phyloP scores from a whole-genome alignment of 2,888 invertebrate species.

The Choreutis nemorana region DNA sequence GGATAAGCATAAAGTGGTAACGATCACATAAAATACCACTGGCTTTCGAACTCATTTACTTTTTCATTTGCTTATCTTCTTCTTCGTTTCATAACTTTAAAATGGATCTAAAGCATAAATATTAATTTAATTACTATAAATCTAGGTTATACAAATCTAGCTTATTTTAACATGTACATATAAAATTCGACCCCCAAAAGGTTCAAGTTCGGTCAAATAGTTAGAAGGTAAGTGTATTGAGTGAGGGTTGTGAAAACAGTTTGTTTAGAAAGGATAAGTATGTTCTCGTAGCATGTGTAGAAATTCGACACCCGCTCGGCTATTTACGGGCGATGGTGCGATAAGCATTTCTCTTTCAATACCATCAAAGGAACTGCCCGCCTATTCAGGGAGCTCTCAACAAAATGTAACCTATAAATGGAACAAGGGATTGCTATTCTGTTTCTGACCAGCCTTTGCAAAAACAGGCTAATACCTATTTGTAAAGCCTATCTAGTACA shows the following conservation, averaged over 20 bases:
- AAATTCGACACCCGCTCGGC: constrained; percentile 55
- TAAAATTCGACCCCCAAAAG: constrained; percentile 36
- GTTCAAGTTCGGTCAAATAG: constrained; percentile 35
- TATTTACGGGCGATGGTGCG: constrained; percentile 59
- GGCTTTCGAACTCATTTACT: too few species aligned
- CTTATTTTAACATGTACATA: too few species aligned
- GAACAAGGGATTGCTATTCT: constrained; percentile 42
- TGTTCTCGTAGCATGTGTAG: constrained; percentile 55
- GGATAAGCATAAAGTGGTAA: constrained; percentile 46
- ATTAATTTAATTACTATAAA: too few species aligned
- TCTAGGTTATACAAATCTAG: too few species aligned
- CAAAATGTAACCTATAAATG: constrained; percentile 50
- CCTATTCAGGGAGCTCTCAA: constrained; percentile 45
- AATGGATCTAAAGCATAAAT: too few species aligned
- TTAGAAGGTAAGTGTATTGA: constrained; percentile 43
- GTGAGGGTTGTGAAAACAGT: constrained; percentile 47
- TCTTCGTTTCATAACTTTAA: too few species aligned
- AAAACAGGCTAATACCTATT: constrained; percentile 28
- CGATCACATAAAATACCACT: constrained; percentile 35
- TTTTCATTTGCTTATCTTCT: too few species aligned
- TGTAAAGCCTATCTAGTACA: constrained; percentile 15
- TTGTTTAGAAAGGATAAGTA: constrained; percentile 58
- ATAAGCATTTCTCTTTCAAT: constrained; percentile 63
- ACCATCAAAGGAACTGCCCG: constrained; percentile 57
- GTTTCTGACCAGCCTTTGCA: constrained; percentile 31